A percentile compares a stretch with the other conserved stretches of the same genome.
Conservation (phyloP, 2,888 invertebrate species). For the Drosophila greeni region DNA sequence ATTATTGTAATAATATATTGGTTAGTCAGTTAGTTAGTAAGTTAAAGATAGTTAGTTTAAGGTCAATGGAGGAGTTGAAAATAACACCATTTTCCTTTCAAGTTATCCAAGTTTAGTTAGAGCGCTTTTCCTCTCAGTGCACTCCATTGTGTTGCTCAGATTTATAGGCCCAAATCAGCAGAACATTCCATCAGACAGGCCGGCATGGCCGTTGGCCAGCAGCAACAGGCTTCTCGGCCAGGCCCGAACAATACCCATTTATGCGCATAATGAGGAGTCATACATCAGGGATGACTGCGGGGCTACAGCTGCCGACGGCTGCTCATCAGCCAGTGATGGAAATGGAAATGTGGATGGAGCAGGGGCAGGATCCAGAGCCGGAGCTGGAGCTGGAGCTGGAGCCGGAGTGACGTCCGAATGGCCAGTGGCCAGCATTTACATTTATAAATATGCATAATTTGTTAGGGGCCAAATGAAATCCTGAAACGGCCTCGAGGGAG, state of each 20-base stretch:
- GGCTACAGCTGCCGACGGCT: constrained; percentile 35
- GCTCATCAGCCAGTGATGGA: constrained; percentile 25
- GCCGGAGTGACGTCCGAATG: constrained; percentile 6
- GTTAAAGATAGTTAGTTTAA: too few relatives aligned
- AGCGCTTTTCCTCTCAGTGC: constrained; percentile 17
- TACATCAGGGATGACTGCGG: constrained; percentile 45
- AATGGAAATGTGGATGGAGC: background rate
- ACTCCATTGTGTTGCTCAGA: constrained; percentile 35
- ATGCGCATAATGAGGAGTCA: constrained; percentile 61
- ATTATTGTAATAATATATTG: background rate
- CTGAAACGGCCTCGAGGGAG: constrained; percentile 29
- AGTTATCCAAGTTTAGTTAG: background rate
- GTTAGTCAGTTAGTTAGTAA: too few relatives aligned
- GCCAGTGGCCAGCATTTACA: constrained; percentile 48
- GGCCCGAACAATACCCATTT: constrained; percentile 50
- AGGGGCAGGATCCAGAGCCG: background rate
- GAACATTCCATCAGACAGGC: constrained; percentile 51
- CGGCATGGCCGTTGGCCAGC: constrained; percentile 8
- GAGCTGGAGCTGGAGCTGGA: background rate
- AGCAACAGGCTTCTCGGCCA: constrained; percentile 37
- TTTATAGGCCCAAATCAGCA: constrained; percentile 55
- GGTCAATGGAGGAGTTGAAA: too few relatives aligned
- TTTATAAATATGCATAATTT: constrained; percentile 60
- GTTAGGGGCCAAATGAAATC: constrained; percentile 50
- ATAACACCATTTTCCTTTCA: background rate